phyloP scores from a whole-genome alignment of 64 coral and sea anemone genomes.

The Stylophora pistillata region DNA sequence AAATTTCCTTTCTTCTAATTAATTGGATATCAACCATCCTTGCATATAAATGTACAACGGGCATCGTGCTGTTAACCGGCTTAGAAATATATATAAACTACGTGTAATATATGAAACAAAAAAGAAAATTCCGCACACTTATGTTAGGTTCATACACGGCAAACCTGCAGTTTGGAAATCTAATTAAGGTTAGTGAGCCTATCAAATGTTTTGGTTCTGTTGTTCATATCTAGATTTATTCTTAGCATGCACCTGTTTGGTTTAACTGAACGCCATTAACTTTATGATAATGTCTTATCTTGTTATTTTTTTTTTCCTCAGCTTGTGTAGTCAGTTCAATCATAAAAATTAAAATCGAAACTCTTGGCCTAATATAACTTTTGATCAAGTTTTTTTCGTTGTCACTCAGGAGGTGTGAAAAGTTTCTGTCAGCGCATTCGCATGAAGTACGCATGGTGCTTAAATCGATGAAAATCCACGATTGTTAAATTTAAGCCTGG shows the following conservation, averaged over 20 bases:
- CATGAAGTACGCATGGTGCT: background rate
- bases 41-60: too few relatives aligned
- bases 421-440: background rate
- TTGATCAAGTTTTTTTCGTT: background rate
- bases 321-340: constrained; percentile 6
- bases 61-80: too few relatives aligned
- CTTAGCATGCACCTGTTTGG: background rate
- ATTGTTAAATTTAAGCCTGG: background rate
- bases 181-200: too few relatives aligned
- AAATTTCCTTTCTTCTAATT: too few relatives aligned
- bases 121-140: too few relatives aligned
- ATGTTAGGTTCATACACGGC: too few relatives aligned
- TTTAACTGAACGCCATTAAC: background rate
- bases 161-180: too few relatives aligned
- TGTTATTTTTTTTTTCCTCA: background rate
- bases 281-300: constrained; percentile 14
- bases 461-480: background rate
- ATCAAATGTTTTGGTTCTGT: background rate
- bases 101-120: too few relatives aligned
- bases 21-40: too few relatives aligned
- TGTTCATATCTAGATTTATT: background rate
- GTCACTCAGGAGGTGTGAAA: background rate
- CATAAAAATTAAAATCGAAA: constrained; percentile 10
- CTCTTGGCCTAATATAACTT: background rate
- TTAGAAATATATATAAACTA: too few relatives aligned